These are phyloP conservation scores for Drosophila kokeensis DNA, from an alignment of 2,888 invertebrate species.

Conservation along the genomic window DNA sequence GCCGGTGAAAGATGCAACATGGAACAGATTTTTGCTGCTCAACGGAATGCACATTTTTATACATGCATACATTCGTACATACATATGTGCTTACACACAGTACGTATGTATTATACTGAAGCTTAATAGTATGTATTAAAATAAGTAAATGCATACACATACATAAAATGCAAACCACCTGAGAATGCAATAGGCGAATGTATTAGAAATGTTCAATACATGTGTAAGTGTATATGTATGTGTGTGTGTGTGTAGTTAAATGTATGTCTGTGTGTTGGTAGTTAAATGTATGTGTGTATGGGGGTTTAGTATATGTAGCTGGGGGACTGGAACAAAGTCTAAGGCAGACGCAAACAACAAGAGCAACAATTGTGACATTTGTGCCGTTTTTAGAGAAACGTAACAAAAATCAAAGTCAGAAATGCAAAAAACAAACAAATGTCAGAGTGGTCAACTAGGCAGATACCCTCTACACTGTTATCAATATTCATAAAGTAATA, in stretches of 20 bases:
- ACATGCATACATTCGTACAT: neutral
- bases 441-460: neutral
- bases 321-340: slow-evolving; percentile 31
- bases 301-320: neutral
- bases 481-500: neutral
- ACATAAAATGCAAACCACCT: slow-evolving; percentile 65
- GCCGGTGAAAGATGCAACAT: slow-evolving; percentile 37
- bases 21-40: slow-evolving; percentile 66
- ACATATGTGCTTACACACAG: neutral
- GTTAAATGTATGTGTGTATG: neutral
- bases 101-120: neutral
- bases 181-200: slow-evolving; percentile 60
- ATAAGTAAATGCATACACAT: slow-evolving; percentile 13
- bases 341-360: slow-evolving; percentile 33
- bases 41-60: slow-evolving; percentile 41
- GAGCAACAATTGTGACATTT: slow-evolving; percentile 63
- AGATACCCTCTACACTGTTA: neutral
- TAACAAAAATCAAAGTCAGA: slow-evolving; percentile 52
- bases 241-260: neutral
- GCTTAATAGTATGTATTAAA: slow-evolving; percentile 1
- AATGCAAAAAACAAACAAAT: slow-evolving; percentile 20
- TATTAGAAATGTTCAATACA: slow-evolving; percentile 33
- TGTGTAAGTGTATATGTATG: neutral
- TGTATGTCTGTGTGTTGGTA: neutral
- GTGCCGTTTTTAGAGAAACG: slow-evolving; percentile 48